Base-by-base conservation (phyloP, 2,113 vertebrate genomes). In the Oryzias celebensis region DNA sequence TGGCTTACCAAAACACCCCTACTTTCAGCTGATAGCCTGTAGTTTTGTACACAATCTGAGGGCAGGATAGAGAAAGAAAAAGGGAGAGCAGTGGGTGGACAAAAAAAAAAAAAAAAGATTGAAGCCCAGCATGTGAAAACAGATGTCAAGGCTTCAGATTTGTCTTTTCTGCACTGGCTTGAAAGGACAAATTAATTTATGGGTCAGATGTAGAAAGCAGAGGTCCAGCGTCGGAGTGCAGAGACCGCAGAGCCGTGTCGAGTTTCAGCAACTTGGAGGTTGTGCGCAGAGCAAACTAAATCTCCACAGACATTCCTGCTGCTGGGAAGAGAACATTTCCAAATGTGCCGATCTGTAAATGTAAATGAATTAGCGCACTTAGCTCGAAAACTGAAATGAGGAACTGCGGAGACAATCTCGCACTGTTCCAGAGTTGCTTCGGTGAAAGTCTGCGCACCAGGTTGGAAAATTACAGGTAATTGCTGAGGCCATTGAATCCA, bases 401-500 rank as follows among this genome's bases (percentile, higher is more conserved):
- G 72, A 79, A 65, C 75, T 7, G 20, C 62, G 76, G 50, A 84
- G 85, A 87, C 89, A 88, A 82, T 81, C 79, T 81, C 73, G 79
- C 87, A 87, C 78, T 87, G 83, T 88, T 84, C 36, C 69, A 12
- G 63, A 52, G 78, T 47, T 55, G 23, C 62, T 48, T 58, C 52
- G 48, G 49, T 58, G 74, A 86, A 85, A 75, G 76, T 78, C 78
- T 49, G 64, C 51, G 81, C 83, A 84, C 80, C 81, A 82, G 86
- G 84, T 85, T 76, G 84, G 89, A 88, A 90, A 90, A 90, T 89
- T 88, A 78, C 84, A 88, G 87, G 87, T 90, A 90, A 91, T 89
- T 89, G 85, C 85, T 60, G 81, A 80, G 80, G 85, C 82, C 76
- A 68, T 83, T 84, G 87, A 87, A 87, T 91, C 87, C 87, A 84